phyloP scores from a whole-genome alignment of 2,113 vertebrate species.

The Harpagus bidentatus region DNA sequence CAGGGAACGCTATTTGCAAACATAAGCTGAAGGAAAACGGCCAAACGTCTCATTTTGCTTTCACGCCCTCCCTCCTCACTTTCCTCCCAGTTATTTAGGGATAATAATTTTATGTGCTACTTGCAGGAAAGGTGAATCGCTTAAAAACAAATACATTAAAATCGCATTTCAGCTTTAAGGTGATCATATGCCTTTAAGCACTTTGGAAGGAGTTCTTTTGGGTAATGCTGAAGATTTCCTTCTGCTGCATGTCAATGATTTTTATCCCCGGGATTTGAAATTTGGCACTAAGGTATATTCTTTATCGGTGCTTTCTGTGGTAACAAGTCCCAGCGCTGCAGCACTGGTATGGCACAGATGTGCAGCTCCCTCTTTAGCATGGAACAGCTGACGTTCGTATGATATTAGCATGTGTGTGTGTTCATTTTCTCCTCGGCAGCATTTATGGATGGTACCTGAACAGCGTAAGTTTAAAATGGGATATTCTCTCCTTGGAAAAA shows the following conservation, averaged over 20 bases:
- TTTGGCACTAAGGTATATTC: constrained; percentile 69
- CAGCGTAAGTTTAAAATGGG: neutral
- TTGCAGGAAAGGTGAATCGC: neutral
- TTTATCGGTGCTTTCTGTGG: constrained; percentile 72
- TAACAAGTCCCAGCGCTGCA: constrained; percentile 73
- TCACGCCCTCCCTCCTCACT: neutral
- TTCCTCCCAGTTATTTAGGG: neutral
- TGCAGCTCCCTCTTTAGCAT: constrained; percentile 44
- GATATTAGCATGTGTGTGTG: constrained; percentile 9
- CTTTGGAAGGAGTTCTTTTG: constrained; percentile 57
- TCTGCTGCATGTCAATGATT: constrained; percentile 62
- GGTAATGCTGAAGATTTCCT: constrained; percentile 69
- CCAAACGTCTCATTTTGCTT: neutral
- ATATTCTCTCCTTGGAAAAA: neutral
- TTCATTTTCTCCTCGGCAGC: neutral
- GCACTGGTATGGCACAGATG: constrained; percentile 65
- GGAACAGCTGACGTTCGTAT: constrained; percentile 48
- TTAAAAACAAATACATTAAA: neutral
- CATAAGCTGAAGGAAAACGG: neutral
- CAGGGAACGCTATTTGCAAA: neutral
- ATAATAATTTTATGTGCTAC: neutral
- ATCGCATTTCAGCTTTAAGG: neutral
- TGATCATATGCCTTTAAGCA: constrained; percentile 41
- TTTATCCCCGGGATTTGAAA: constrained; percentile 68
- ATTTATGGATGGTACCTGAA: neutral